Conservation (phyloP, 2,113 vertebrate genomes). For the Fregata magnificens region DNA sequence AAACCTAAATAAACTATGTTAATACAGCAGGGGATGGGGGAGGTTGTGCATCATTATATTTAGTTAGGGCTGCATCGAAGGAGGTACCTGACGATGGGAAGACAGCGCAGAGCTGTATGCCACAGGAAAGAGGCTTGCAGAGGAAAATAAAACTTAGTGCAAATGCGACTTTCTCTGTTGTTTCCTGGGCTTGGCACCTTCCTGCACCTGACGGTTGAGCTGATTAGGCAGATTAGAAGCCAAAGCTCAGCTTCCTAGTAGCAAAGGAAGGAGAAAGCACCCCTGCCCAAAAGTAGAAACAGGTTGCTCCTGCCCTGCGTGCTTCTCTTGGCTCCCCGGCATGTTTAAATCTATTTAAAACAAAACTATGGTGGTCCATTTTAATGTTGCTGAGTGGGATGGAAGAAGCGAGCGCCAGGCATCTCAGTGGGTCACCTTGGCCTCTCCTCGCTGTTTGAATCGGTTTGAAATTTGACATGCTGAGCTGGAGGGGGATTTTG, state of each 20-base stretch:
- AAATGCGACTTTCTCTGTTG: neutral
- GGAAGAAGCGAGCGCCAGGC: neutral
- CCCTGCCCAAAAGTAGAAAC: neutral
- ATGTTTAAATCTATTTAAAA: neutral
- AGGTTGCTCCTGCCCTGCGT: neutral
- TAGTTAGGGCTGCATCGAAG: neutral
- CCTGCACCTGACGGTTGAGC: neutral
- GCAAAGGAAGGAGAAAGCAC: neutral
- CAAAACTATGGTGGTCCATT: no score
- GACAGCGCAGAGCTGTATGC: neutral
- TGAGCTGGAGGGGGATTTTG: neutral
- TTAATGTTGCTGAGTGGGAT: neutral
- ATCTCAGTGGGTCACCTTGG: neutral
- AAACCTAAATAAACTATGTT: neutral
- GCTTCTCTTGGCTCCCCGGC: neutral
- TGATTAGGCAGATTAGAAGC: neutral
- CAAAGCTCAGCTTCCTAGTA: neutral
- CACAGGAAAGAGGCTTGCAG: neutral
- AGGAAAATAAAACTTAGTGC: neutral
- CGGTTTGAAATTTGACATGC: neutral
- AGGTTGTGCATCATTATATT: fast-evolving
- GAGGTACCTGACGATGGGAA: neutral
- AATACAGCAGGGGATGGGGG: neutral
- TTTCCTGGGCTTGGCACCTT: neutral
- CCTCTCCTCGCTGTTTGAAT: neutral